Percentiles rank a stretch among this genome's conserved stretches.
phyloP scores from a whole-genome alignment of 2,113 vertebrate species.

The Saimiri boliviensis region DNA sequence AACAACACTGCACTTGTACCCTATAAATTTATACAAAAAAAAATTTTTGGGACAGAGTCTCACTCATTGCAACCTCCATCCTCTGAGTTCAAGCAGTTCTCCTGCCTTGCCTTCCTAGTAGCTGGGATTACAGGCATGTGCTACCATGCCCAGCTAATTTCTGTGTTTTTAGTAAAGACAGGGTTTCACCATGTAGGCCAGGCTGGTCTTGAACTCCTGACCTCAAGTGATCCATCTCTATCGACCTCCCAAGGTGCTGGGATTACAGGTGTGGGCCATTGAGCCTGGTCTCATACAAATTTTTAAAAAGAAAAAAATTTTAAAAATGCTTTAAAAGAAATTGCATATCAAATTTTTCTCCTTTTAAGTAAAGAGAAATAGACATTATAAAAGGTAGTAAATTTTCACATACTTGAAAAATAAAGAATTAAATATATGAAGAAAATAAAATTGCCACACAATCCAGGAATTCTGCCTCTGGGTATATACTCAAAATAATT shows the following conservation, averaged over 20 bases:
- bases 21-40: too few species aligned
- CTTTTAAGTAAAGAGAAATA: background rate
- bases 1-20: background rate
- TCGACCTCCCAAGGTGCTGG: too few species aligned
- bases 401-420: background rate
- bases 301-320: background rate
- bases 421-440: background rate
- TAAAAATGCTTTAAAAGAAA: background rate
- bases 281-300: background rate
- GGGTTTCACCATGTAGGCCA: too few species aligned
- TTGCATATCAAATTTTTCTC: background rate
- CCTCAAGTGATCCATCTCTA: too few species aligned
- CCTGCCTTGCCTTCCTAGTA: too few species aligned
- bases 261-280: accelerated
- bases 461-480: background rate
- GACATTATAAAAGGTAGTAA: background rate
- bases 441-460: background rate
- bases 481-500: background rate
- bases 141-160: too few species aligned
- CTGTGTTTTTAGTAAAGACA: too few species aligned
- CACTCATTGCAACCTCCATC: too few species aligned
- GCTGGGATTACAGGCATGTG: too few species aligned
- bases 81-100: too few species aligned
- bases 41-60: too few species aligned
- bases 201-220: too few species aligned